Evolutionary conservation across 2,797 vertebrate genomes (phyloP).

Genomic region (Microhierax caerulescens): DNA sequence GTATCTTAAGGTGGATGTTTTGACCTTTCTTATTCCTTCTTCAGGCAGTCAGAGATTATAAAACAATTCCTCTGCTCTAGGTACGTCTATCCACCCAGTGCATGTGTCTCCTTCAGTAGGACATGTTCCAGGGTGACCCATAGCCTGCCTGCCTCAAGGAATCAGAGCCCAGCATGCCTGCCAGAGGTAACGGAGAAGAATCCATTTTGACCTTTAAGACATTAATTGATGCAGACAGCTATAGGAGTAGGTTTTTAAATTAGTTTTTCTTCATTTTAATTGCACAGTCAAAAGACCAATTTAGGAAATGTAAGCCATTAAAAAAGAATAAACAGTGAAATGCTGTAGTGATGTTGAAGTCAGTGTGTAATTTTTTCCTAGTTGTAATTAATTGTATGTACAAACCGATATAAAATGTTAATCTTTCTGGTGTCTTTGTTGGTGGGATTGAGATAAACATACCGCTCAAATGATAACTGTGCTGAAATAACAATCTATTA

Average conservation of each 20-base stretch:
- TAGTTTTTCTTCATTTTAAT: background rate
- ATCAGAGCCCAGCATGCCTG: background rate
- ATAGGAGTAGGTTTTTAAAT: background rate
- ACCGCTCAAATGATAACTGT: background rate
- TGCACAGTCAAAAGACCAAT: background rate
- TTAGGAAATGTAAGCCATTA: conserved; percentile 6
- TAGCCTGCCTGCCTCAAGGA: background rate
- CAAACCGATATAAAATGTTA: background rate
- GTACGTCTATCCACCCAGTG: background rate
- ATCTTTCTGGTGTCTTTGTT: background rate
- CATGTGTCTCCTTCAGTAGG: background rate
- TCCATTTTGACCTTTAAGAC: background rate
- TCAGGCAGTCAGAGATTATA: background rate
- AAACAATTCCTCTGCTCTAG: background rate
- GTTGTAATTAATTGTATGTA: background rate
- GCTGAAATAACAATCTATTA: background rate
- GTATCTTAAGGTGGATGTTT: background rate
- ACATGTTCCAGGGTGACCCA: background rate
- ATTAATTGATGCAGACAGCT: background rate
- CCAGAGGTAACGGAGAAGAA: background rate
- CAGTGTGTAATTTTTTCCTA: background rate
- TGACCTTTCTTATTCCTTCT: background rate
- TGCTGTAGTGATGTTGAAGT: background rate
- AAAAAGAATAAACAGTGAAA: background rate
- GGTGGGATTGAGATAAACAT: background rate